Base-by-base conservation (phyloP, 64 coral and sea anemone genomes). In the Dendrophyllia cribrosa region DNA sequence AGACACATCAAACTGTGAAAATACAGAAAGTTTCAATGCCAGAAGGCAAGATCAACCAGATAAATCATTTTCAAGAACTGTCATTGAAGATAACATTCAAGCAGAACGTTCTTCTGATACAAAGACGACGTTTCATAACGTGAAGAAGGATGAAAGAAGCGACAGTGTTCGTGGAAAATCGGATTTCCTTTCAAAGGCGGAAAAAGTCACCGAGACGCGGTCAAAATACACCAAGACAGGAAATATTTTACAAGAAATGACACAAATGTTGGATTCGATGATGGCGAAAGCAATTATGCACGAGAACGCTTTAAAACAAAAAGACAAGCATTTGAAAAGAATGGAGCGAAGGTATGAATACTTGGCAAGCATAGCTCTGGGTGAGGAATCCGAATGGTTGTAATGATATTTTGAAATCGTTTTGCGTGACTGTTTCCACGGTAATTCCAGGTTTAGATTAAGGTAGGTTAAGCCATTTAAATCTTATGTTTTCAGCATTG, bases 361-460 rank as follows among this genome's bases (percentile, higher is more conserved):
- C 59, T 87, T 97, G 72, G 92, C 94, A 72, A 97, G 83, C 59
- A 93, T 97, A 48, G 95, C 95, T 5, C 66, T 97, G 24, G 95
- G 91, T 20, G 82, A 93, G 14, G 91, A 93, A 74, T 93, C 91
- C 5, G 91, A 93, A 52, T 93, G 74, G n/a, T 59, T 89, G 59
- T 89, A 20, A 89, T 6, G 2, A 44, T 14, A 12, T 56, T 56
- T 56, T 56, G 7, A 56, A 20, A 34, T 80, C 12, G 61, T 20
- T 51, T 67, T n/a, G 45, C 80, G 80, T 84, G 60, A 67, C 61
- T 68, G 15, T 3, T 75, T 56, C 6, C 7, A 56, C 53, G 7
- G 53, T 12, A 9, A 56, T 7, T 56, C 7, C 53, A 56, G 53
- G 7, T 9, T 10, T 56, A 56, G 12, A 34, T 34, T 34, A 1